These are phyloP conservation scores for Polia nebulosa DNA, from an alignment of 2,888 invertebrate genomes.

Conservation along the genomic window DNA sequence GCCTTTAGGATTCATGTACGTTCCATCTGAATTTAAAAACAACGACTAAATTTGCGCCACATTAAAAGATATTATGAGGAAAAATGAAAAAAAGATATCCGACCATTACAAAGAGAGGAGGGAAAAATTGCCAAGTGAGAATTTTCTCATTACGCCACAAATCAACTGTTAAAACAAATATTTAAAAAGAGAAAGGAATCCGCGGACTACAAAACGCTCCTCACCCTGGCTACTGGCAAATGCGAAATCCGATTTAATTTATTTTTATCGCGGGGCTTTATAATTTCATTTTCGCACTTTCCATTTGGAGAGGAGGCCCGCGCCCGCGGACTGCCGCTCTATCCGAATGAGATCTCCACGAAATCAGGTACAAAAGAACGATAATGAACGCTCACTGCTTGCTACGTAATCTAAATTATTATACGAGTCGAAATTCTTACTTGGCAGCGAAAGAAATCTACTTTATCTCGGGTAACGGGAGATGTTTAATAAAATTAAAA, in stretches of 20 bases:
- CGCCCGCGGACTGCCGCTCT: constrained; percentile 88
- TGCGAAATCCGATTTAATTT: constrained; percentile 91
- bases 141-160: constrained; percentile 89
- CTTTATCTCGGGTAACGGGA: constrained; percentile 87
- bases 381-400: constrained; percentile 91
- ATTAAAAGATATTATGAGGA: constrained; percentile 61
- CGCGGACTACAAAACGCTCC: constrained; percentile 87
- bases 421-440: constrained; percentile 90
- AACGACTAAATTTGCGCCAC: constrained; percentile 50
- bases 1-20: constrained; percentile 63
- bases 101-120: constrained; percentile 75
- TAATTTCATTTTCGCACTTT: constrained; percentile 92
- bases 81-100: constrained; percentile 73
- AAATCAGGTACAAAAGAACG: constrained; percentile 91
- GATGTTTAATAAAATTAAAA: constrained; percentile 90
- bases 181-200: constrained; percentile 89
- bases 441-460: constrained; percentile 90
- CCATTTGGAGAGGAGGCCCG: constrained; percentile 89
- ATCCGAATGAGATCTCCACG: constrained; percentile 91
- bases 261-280: constrained; percentile 91
- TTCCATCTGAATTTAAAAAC: constrained; percentile 57
- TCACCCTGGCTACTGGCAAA: constrained; percentile 89
- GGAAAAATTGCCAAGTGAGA: constrained; percentile 85
- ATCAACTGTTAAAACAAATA: constrained; percentile 90
- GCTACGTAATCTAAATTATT: constrained; percentile 91